These are phyloP conservation scores for Betta splendens DNA, from an alignment of 2,797 vertebrate species.

Conservation along the genomic window DNA sequence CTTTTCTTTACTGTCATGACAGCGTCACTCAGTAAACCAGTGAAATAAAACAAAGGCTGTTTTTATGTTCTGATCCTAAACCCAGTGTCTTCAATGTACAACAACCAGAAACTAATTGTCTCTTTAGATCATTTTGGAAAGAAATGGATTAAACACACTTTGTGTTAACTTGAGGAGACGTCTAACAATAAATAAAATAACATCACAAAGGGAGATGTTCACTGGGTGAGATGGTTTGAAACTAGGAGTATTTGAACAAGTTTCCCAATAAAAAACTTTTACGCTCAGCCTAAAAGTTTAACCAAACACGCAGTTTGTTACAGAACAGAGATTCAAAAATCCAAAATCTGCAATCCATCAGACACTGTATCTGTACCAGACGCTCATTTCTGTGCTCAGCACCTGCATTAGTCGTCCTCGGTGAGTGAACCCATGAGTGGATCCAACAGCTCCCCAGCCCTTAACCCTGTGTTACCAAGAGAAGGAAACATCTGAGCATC, in stretches of 20 bases:
- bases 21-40: no score
- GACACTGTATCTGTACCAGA: background rate
- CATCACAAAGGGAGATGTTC: background rate
- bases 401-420: slow-evolving; percentile 33
- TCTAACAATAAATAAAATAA: background rate
- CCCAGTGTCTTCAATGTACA: no score
- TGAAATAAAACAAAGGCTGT: no score
- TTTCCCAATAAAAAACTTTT: background rate
- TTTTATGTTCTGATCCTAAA: no score
- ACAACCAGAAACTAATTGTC: no score
- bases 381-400: slow-evolving; percentile 5
- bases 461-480: slow-evolving; percentile 47
- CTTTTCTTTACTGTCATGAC: no score
- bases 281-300: background rate
- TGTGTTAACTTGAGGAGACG: no score
- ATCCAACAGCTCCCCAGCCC: slow-evolving; percentile 53
- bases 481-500: slow-evolving; percentile 56
- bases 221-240: background rate
- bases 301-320: background rate
- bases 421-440: slow-evolving; percentile 36
- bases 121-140: no score
- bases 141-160: no score
- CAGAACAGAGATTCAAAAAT: background rate
- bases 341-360: slow-evolving; percentile 1
- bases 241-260: background rate